These are phyloP conservation scores for Apus apus DNA, from an alignment of 2,113 vertebrate species.

Conservation along the genomic window DNA sequence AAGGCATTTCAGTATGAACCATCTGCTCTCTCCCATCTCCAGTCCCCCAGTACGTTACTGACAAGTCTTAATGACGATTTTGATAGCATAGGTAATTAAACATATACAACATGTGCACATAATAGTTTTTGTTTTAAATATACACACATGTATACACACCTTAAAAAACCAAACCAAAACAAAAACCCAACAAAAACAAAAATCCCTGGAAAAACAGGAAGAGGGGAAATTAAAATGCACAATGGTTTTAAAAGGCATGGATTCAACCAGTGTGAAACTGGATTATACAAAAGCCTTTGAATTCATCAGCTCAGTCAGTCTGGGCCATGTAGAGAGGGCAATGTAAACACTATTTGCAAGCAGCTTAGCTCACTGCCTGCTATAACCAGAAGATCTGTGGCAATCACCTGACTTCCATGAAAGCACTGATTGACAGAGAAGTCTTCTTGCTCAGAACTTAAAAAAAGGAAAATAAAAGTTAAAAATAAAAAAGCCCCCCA, in stretches of 20 bases:
- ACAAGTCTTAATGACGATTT: neutral
- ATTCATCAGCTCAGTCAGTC: neutral
- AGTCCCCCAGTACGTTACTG: neutral
- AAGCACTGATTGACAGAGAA: neutral
- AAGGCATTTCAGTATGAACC: neutral
- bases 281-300: neutral
- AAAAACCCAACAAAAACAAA: neutral
- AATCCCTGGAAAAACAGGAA: neutral
- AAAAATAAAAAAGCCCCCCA: neutral
- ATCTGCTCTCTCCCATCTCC: neutral
- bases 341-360: neutral
- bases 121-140: neutral
- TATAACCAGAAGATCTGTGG: neutral
- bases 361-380: neutral
- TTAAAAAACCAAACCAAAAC: no score
- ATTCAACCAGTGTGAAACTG: neutral
- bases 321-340: neutral
- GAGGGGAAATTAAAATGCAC: neutral
- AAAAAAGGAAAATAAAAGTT: neutral
- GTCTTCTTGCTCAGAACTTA: neutral
- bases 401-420: neutral
- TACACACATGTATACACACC: neutral
- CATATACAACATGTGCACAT: fast-evolving
- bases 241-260: neutral
- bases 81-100: neutral